Base-by-base conservation (phyloP, 2,113 vertebrate genomes). In the Holacanthus passer region DNA sequence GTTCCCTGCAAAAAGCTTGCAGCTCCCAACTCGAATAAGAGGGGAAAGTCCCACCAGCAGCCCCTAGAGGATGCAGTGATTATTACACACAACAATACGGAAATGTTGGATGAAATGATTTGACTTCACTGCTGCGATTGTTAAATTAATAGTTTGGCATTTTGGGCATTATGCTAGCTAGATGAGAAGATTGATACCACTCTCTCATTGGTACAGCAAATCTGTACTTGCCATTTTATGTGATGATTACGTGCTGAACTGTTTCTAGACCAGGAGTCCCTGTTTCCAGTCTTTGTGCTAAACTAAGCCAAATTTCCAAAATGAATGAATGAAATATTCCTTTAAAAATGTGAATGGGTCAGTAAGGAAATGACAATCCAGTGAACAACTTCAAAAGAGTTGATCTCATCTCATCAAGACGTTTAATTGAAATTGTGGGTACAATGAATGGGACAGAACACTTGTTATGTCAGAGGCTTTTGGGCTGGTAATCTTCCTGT, bases 51-150 rank as follows among this genome's bases (percentile, higher is more conserved):
- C 24, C 20, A 35, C 2, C 32, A 79, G 84, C 75, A 47, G n/a
- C 73, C 68, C 63, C 73, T 31, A 71, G 79, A 87, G 88, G 73
- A 20, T 53, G 64, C 32, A 27, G 1, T 14, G 48, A 58, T 56
- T 55, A 83, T 73, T 68, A 79, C 77, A 86, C 31, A 32, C 2
- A 3, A 52, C 67, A 56, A 22, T 7, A 77, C 2, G 2, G 41
- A 59, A 31, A 35, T 32, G 16, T 31, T 27, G 52, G 56, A 56
- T 3, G n/a, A 75, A 41, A 67, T 31, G 10, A 69, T 50, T 81
- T 71, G 17, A n/a, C 4, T 37, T 16, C 35, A 7, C 29, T 70
- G 64, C 22, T 41, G 11, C 0, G 19, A 27, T 74, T 37, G 37
- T 22, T 39, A 6, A 63, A 70, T 50, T 2, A 63, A 50, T 19